These are phyloP conservation scores for Brachypalpus laphriformis DNA, from an alignment of 2,888 invertebrate genomes.

Conservation along the genomic window DNA sequence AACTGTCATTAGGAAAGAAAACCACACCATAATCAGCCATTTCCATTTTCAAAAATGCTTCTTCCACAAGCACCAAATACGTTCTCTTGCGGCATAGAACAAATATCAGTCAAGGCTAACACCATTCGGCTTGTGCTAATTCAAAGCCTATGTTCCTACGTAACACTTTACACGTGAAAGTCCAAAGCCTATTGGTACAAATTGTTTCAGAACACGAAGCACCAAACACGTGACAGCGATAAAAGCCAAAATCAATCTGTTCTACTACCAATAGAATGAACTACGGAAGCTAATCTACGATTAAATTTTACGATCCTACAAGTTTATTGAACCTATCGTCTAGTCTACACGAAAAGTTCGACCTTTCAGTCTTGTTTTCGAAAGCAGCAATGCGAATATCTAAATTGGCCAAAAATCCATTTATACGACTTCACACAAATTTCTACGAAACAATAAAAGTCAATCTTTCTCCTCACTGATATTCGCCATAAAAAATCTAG, in stretches of 20 bases:
- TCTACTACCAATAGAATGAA: not conserved
- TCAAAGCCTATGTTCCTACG: not conserved
- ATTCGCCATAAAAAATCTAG: not conserved
- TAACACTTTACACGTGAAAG: not conserved
- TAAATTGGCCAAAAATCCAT: not conserved
- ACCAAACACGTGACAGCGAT: not conserved
- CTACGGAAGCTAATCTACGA: not conserved
- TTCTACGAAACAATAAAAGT: conserved; percentile 4
- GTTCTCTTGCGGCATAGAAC: too few species aligned
- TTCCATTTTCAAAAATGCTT: too few species aligned
- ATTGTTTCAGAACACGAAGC: not conserved
- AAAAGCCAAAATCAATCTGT: not conserved
- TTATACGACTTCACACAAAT: not conserved
- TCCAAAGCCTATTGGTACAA: not conserved
- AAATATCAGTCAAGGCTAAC: too few species aligned
- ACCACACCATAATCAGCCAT: too few species aligned
- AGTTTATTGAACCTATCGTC: not conserved
- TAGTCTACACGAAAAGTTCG: not conserved
- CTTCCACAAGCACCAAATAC: too few species aligned
- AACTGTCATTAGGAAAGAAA: too few species aligned
- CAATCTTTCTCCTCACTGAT: not conserved
- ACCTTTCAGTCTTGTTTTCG: not conserved
- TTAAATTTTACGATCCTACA: not conserved
- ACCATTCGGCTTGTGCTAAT: not conserved
- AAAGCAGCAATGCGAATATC: not conserved